Percentiles rank a stretch among this genome's conserved stretches.
Evolutionary conservation across 2,797 vertebrate species (phyloP).

Genomic region (Tragelaphus oryx): DNA sequence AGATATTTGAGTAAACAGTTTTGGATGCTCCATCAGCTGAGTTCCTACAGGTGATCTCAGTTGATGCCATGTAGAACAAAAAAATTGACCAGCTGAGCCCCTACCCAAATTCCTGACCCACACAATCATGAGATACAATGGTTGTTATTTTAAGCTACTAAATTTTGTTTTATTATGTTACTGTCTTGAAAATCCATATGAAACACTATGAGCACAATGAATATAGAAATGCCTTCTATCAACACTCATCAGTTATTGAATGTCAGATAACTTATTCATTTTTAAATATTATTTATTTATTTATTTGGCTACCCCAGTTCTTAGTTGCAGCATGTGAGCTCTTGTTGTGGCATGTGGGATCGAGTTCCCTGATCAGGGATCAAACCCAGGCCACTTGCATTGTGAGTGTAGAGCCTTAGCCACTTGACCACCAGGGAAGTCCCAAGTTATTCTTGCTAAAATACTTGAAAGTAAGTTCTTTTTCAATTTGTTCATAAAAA

Average conservation of each 20-base stretch:
- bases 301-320: background rate
- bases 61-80: background rate
- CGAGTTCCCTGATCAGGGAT: background rate
- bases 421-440: background rate
- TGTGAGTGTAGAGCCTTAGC: background rate
- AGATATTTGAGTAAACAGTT: background rate
- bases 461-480: background rate
- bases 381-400: background rate
- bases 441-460: background rate
- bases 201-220: background rate
- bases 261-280: background rate
- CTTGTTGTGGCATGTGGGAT: background rate
- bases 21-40: background rate
- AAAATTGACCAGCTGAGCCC: background rate
- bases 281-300: background rate
- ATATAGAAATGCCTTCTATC: background rate
- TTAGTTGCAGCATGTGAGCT: background rate
- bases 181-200: background rate
- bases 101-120: constrained; percentile 1
- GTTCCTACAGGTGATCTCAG: background rate
- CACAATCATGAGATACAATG: background rate
- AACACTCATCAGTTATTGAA: background rate
- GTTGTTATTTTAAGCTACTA: constrained; percentile 11
- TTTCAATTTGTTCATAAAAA: background rate
- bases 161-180: constrained; percentile 4